Evolutionary conservation across 2,888 invertebrate species (phyloP).

Genomic region (Xestia xanthographa): DNA sequence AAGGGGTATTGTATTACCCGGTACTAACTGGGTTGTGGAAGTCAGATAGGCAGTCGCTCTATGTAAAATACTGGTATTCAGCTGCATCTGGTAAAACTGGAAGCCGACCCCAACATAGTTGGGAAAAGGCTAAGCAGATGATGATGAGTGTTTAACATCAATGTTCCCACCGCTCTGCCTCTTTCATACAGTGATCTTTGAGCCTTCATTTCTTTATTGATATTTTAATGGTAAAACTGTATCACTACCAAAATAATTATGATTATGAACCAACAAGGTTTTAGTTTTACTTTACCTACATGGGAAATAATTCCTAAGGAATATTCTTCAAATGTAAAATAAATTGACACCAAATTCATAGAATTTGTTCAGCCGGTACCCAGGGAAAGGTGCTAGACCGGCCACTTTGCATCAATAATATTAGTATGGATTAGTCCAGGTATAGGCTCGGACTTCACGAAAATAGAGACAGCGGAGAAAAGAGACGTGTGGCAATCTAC

Average conservation of each 20-base stretch:
- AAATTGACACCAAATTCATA: not conserved
- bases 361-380: not conserved
- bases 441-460: not conserved
- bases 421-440: not conserved
- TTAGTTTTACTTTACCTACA: not conserved
- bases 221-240: not conserved
- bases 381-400: not conserved
- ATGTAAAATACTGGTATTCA: no score
- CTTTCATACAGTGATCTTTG: not conserved
- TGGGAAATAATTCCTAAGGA: not conserved
- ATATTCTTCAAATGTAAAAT: not conserved
- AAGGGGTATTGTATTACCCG: no score
- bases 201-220: not conserved
- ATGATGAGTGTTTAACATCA: conserved; percentile 16
- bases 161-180: not conserved
- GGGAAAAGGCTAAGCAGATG: no score
- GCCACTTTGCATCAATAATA: not conserved
- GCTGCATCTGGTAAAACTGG: no score
- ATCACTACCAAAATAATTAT: not conserved
- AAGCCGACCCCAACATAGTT: no score
- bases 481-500: not conserved
- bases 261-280: not conserved
- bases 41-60: no score
- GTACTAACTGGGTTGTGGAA: no score
- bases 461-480: not conserved